phyloP scores from a whole-genome alignment of 2,888 invertebrate genomes.

The Parnassius smintheus region DNA sequence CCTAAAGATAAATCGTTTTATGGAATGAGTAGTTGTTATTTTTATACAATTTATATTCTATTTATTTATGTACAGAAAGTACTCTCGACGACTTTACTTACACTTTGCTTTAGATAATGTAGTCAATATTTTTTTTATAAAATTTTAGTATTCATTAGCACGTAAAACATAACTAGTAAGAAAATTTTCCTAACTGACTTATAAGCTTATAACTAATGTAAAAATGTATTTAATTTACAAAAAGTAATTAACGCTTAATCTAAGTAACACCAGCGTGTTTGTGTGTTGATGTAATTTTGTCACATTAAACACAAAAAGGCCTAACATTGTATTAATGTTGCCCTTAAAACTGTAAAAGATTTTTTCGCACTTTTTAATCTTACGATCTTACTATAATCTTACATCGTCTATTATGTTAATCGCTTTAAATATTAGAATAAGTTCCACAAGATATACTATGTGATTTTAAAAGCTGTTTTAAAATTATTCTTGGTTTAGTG shows the following conservation, averaged over 20 bases:
- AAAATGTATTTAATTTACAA: background rate
- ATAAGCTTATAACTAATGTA: background rate
- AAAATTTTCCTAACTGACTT: background rate
- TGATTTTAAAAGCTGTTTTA: background rate
- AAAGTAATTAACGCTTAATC: too few relatives aligned
- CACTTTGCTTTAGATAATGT: slow-evolving; percentile 6
- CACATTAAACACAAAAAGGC: slow-evolving; percentile 6
- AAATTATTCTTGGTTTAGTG: slow-evolving; percentile 27
- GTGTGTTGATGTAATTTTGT: background rate
- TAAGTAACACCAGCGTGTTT: too few relatives aligned
- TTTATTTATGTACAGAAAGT: background rate
- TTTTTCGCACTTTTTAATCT: slow-evolving; percentile 13
- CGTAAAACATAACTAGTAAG: background rate
- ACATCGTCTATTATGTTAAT: slow-evolving; percentile 37
- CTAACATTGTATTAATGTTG: slow-evolving; percentile 34
- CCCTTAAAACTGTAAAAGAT: slow-evolving; percentile 30
- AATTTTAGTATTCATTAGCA: slow-evolving; percentile 20
- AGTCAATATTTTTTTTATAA: slow-evolving; percentile 10
- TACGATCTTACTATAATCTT: slow-evolving; percentile 8
- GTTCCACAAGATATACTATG: slow-evolving; percentile 14
- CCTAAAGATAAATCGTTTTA: background rate
- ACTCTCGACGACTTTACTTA: background rate
- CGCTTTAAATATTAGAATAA: slow-evolving; percentile 34
- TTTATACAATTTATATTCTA: background rate
- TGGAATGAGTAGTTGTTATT: background rate